Evolutionary conservation across 2,113 vertebrate species (phyloP).

Genomic region (Notechis scutatus): DNA sequence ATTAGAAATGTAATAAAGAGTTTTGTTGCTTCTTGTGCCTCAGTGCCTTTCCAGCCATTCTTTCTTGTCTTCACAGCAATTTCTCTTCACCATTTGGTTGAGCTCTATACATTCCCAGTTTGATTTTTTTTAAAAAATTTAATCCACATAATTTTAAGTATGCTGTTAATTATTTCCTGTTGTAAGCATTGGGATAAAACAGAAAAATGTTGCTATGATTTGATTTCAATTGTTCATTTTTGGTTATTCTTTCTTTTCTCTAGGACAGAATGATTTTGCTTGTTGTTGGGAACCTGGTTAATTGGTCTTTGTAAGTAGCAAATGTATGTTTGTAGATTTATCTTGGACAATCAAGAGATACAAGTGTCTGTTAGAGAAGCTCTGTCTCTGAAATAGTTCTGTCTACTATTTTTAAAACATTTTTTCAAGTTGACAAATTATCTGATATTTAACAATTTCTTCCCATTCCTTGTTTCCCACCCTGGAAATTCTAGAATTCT

Average conservation of each 20-base stretch:
- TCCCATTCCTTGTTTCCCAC: background rate
- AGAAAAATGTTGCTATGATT: background rate
- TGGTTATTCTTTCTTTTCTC: slow-evolving; percentile 28
- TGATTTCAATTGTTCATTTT: background rate
- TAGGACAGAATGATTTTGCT: slow-evolving; percentile 82
- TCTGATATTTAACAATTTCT: background rate
- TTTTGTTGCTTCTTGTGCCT: background rate
- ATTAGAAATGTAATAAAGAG: background rate
- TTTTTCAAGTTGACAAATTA: background rate
- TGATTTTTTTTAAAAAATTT: background rate
- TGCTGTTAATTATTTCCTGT: background rate
- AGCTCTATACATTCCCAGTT: background rate
- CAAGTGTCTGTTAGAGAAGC: background rate
- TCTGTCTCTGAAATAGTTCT: background rate
- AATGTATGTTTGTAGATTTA: background rate
- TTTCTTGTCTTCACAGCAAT: background rate
- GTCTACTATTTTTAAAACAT: background rate
- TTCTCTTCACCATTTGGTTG: background rate
- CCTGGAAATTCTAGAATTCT: background rate
- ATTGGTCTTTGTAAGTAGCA: slow-evolving; percentile 80
- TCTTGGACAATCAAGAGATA: background rate
- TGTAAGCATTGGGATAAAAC: background rate
- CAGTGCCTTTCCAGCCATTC: background rate
- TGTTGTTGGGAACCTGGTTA: slow-evolving; percentile 75
- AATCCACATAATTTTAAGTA: background rate